Evolutionary conservation across 2,888 invertebrate genomes (phyloP).

Genomic region (Papilio gigon): DNA sequence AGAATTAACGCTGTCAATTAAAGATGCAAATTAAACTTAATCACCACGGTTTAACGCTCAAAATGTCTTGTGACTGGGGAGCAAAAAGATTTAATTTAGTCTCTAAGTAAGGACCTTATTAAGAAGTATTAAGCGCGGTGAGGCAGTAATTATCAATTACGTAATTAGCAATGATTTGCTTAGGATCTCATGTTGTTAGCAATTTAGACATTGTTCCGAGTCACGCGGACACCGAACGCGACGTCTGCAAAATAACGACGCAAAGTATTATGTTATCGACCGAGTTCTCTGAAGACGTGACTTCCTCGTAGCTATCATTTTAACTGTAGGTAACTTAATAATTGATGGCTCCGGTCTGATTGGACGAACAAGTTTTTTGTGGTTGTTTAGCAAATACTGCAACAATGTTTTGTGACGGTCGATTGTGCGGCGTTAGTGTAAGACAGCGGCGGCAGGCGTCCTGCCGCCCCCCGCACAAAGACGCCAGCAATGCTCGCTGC

Average conservation of each 20-base stretch:
- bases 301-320: too few species aligned
- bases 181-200: too few species aligned
- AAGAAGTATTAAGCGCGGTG: slow-evolving; percentile 47
- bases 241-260: too few species aligned
- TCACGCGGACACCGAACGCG: too few species aligned
- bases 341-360: too few species aligned
- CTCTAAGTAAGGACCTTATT: slow-evolving; percentile 40
- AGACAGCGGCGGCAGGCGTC: not conserved
- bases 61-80: slow-evolving; percentile 17
- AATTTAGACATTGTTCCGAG: too few species aligned
- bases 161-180: slow-evolving; percentile 58
- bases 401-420: not conserved
- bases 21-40: slow-evolving; percentile 33
- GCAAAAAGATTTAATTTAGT: slow-evolving; percentile 35
- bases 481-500: not conserved
- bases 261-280: too few species aligned
- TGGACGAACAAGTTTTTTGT: too few species aligned
- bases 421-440: not conserved
- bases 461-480: not conserved
- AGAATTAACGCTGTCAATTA: slow-evolving; percentile 19
- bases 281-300: too few species aligned
- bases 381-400: not conserved
- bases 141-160: slow-evolving; percentile 58
- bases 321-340: too few species aligned
- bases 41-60: slow-evolving; percentile 11